Base-by-base conservation (phyloP, 37 sponge, comb jelly and placozoan species). In the Theonella swinhoei region DNA sequence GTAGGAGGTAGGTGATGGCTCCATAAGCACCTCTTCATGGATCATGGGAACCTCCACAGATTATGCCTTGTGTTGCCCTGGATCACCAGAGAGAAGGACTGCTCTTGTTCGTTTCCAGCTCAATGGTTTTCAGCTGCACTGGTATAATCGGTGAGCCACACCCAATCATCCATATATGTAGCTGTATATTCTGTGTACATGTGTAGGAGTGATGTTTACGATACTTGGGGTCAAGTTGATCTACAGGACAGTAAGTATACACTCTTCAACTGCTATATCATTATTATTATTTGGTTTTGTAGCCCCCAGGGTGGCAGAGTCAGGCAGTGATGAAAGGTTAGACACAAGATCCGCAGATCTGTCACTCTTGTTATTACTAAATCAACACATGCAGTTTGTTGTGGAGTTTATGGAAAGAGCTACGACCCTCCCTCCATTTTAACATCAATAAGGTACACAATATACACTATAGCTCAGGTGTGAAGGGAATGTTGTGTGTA, bases 121-220 rank as follows among this genome's bases (percentile, higher is more conserved):
- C 14, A 85, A 92, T 71, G 88, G 92, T 0, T 72, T 88, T n/a
- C 78, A 88, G 58, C 87, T 62, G 36, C 92, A 92, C 79, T 92
- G 92, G 92, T 92, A 92, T 62, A 83, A 92, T 78, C 85, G 88
- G 92, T 91, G 28, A 74, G 83, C 54, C 59, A 4, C 61, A 5
- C 31, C 31, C 7, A 75, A 77, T 77, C 38, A 34, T 28, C 68
- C 68, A 23, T 24, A 8, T 60, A 36, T 63, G 33, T 76, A 3
- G 17, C 26, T 74, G 58, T 25, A 8, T 25, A 3, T n/a, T 74
- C 38, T 42, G n/a, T 74, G 7, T 42, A 5, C 36, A 28, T 62
- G 17, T 58, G 25, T 67, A 87, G 87, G 73, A 87, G 81, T 80
- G 88, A 81, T 4, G 75, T 75, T 24, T 87, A 87, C 47, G 88